Base-by-base conservation (phyloP, 2,888 invertebrate species). In the Thelaira solivaga region DNA sequence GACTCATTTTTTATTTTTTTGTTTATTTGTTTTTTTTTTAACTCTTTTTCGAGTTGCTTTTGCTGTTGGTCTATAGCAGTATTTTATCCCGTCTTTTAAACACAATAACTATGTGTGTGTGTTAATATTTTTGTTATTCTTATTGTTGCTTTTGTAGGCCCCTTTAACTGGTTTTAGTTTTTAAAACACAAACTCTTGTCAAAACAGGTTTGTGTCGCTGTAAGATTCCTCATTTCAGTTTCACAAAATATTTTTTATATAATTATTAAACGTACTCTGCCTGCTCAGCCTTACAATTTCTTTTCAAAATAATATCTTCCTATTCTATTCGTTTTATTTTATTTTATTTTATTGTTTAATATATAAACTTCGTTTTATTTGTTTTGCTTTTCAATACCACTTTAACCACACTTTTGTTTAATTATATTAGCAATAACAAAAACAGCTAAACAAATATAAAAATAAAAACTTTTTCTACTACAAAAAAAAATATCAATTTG, bases 1-100 rank as follows among this genome's bases (percentile, higher is more conserved):
- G 78, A 78, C 65, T 78, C 74, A 78, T 71, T 16, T n/a, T n/a
- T n/a, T n/a, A n/a, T n/a, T n/a, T n/a, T n/a, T 41, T 47, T n/a
- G n/a, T 6, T 39, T 55, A 18, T 41, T n/a, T 61, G 53, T 49
- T 13, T 43, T 62, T 43, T 13, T 59, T 53, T 64, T 72, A 71
- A 65, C 75, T 75, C 67, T 75, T 74, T 31, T 18, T 51, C 24
- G 31, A 61, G 16, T 10, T 11, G 55, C 62, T 43, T 20, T 1
- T 41, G 11, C 36, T 45, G 11, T 41, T 49, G 13, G 2, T 34
- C 34, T 34, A n/a, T 34, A n/a, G n/a, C 34, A 26, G 6, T 6
- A 3, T 5, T 3, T 26, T 3, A 5, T 26, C 6, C 3, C 34
- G 11, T n/a, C 34, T 34, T 34, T 34, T 34, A 4, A 31, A 10